Evolutionary conservation across 2,113 vertebrate species (phyloP).

Genomic region (Donacobius atricapilla): DNA sequence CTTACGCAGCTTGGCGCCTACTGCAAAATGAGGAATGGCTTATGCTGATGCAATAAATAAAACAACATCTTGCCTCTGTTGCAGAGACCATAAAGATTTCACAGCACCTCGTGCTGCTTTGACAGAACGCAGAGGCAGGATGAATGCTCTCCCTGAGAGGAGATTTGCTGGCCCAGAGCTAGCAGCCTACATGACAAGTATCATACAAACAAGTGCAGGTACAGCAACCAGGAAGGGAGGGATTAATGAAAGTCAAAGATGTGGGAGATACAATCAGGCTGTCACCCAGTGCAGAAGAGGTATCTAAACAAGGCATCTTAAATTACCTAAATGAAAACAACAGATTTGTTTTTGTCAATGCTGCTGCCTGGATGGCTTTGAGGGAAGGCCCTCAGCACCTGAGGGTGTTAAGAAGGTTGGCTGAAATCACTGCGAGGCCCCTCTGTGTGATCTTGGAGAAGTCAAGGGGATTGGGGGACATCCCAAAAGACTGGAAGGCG

Average conservation of each 20-base stretch:
- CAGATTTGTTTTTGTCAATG: background rate
- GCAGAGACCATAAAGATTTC: background rate
- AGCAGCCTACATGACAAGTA: background rate
- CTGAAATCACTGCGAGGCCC: accelerated
- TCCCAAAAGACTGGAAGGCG: background rate
- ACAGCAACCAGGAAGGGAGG: conserved; percentile 50
- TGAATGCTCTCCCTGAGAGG: background rate
- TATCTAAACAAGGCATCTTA: conserved; percentile 39
- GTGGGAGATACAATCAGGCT: conserved; percentile 16
- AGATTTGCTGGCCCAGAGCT: background rate
- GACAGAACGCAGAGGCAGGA: background rate
- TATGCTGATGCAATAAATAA: background rate
- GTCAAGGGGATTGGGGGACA: background rate
- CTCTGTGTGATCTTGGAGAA: background rate
- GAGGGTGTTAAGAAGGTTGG: background rate
- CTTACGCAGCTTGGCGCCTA: background rate
- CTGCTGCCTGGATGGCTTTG: background rate
- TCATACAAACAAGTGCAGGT: conserved; percentile 1
- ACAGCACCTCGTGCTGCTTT: background rate
- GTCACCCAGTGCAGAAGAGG: background rate
- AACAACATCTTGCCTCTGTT: background rate
- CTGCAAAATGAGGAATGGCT: background rate
- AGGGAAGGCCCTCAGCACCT: background rate
- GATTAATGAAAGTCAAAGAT: conserved; percentile 47
- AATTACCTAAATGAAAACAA: conserved; percentile 41